Conservation (phyloP, 2,888 invertebrate genomes). For the Ernsta delagoae region DNA sequence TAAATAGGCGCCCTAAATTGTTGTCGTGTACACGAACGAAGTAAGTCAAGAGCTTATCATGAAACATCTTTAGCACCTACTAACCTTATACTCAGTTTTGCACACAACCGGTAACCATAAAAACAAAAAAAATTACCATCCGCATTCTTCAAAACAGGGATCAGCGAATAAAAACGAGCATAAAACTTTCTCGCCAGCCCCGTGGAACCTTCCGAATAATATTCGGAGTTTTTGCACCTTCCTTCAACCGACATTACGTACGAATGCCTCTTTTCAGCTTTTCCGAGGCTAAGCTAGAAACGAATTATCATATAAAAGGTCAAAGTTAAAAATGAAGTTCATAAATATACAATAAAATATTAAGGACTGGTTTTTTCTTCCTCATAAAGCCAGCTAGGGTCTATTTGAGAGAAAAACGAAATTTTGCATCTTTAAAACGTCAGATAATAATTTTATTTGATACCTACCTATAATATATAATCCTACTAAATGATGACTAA, state of each 20-base stretch:
- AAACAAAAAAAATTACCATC: not conserved
- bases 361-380: too few relatives aligned
- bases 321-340: too few relatives aligned
- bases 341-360: too few relatives aligned
- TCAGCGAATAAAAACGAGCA: conserved; percentile 8
- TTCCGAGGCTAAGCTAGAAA: conserved; percentile 14
- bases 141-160: conserved; percentile 9
- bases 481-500: too few relatives aligned
- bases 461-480: too few relatives aligned
- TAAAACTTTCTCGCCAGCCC: conserved; percentile 11
- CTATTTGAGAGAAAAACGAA: too few relatives aligned
- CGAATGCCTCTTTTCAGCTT: conserved; percentile 28
- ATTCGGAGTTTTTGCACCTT: conserved; percentile 19
- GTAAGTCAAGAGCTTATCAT: not conserved
- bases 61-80: not conserved
- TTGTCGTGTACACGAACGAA: too few relatives aligned
- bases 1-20: too few relatives aligned
- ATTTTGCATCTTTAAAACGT: too few relatives aligned
- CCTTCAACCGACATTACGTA: conserved; percentile 11
- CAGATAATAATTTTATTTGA: too few relatives aligned
- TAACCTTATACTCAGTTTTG: not conserved
- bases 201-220: not conserved
- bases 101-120: conserved; percentile 2
- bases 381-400: too few relatives aligned
- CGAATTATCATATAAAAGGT: too few relatives aligned